Conservation (phyloP, 2,113 vertebrate species). For the Xenopus laevis region DNA sequence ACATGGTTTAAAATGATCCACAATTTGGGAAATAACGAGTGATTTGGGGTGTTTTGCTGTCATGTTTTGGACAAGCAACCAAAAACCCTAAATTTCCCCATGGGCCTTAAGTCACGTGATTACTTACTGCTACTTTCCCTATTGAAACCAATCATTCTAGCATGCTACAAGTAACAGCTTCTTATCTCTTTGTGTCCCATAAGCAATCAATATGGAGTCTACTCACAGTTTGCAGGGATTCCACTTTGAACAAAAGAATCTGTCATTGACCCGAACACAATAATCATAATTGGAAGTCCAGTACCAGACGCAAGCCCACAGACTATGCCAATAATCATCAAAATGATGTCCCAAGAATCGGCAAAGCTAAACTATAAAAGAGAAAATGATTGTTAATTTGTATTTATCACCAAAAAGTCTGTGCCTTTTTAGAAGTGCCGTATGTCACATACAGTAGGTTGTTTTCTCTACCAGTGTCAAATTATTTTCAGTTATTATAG, state of each 20-base stretch:
- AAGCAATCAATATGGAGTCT: neutral
- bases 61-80: too few species aligned
- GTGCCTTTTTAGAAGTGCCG: neutral
- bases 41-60: too few species aligned
- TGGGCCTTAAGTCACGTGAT: too few species aligned
- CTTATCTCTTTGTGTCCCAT: too few species aligned
- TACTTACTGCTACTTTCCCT: too few species aligned
- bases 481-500: too few species aligned
- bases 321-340: constrained; percentile 66
- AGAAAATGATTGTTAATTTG: neutral
- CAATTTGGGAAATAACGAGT: too few species aligned
- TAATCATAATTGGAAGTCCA: constrained; percentile 69
- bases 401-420: neutral
- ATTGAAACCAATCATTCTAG: too few species aligned
- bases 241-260: constrained; percentile 66
- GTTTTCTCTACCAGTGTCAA: neutral
- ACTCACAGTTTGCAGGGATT: constrained; percentile 45
- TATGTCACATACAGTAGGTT: neutral
- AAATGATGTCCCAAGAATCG: constrained; percentile 61
- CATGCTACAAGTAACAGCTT: too few species aligned
- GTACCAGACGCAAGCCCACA: constrained; percentile 67
- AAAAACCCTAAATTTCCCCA: too few species aligned
- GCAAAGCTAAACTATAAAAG: constrained; percentile 71
- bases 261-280: constrained; percentile 82
- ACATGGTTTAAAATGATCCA: too few species aligned